Evolutionary conservation across 1,140 invertebrate species (phyloP), one percentile per base, ranked within the genome.

Genomic region (Ctenoplectra terminalis): DNA sequence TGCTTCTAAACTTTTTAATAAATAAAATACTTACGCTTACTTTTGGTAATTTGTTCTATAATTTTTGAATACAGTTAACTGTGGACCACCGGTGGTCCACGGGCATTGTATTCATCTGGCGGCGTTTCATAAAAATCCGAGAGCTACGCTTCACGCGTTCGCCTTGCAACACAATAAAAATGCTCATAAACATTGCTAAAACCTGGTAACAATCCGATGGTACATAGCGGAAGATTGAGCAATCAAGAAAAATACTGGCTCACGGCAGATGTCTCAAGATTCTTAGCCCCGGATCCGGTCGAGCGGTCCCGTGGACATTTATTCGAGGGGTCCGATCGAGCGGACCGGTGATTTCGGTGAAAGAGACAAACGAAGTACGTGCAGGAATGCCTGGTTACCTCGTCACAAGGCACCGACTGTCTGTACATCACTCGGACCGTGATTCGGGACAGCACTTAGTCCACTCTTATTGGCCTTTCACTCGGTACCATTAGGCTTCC

Each of bases 401-500:
- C 64, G 70, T 43, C 81, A 48, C 67, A 74, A n/a, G 67, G 48
- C 50, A 66, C 76, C 74, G 81, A 77, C 86, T 56, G 76, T 52
- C 75, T 34, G 54, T 85, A 70, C 73, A 56, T 87, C 82, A 81
- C 56, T 85, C 81, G 63, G 78, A 50, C 70, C 56, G 66, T 86
- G 81, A 80, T 79, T 86, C 85, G 73, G 76, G 67, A 50, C 58
- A 69, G 86, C 85, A 84, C 78, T 87, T 87, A 75, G 61, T 54
- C 63, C 79, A 63, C 79, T 88, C 87, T 88, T 89, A 89, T 88
- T 78, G 83, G 66, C 60, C 63, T 63, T 80, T 56, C 77, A 87
- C 87, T 79, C 78, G 79, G 31, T 77, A 76, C 86, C 87, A 90
- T 91, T 90, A 90, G 83, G 83, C 81, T 86, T 79, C 56, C 73